phyloP scores from a whole-genome alignment of 2,888 invertebrate genomes.

The Schizotus pectinicornis region DNA sequence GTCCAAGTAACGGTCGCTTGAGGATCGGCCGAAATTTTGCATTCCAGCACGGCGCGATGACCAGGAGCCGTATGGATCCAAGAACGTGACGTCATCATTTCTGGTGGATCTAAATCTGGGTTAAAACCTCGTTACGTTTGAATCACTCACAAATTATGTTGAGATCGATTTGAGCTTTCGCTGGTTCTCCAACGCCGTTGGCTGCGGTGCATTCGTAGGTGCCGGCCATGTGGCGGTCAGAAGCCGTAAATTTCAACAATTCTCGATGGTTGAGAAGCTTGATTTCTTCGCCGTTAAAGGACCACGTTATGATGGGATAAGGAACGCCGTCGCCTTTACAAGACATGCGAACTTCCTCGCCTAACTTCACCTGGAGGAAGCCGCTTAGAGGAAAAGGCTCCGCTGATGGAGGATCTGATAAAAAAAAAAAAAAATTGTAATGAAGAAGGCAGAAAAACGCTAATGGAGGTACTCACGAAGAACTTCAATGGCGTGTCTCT shows the following conservation, averaged over 20 bases:
- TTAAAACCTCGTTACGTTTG: not conserved
- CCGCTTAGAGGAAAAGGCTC: conserved; percentile 72
- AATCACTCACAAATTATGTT: conserved; percentile 72
- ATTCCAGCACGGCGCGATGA: conserved; percentile 72
- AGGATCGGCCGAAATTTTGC: conserved; percentile 73
- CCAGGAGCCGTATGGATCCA: conserved; percentile 80
- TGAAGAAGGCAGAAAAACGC: too few relatives aligned
- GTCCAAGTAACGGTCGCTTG: conserved; percentile 73
- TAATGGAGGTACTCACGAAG: conserved; percentile 68
- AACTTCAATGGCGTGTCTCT: conserved; percentile 79
- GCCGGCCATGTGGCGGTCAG: conserved; percentile 72
- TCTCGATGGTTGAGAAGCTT: conserved; percentile 67
- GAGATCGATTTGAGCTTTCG: conserved; percentile 69
- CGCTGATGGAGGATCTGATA: conserved; percentile 72
- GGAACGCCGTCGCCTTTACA: conserved; percentile 78
- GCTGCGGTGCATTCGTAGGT: conserved; percentile 74
- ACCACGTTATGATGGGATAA: conserved; percentile 75
- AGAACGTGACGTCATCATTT: conserved; percentile 67
- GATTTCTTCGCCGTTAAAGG: conserved; percentile 66
- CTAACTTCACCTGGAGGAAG: conserved; percentile 73
- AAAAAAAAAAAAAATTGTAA: not conserved
- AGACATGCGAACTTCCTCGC: conserved; percentile 76
- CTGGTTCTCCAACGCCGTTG: conserved; percentile 79
- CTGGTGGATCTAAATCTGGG: conserved; percentile 71
- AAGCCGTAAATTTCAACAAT: conserved; percentile 69